A percentile compares a stretch with the other conserved stretches of the same genome.
phyloP scores from a whole-genome alignment of 2,113 vertebrate species.

The Synchiropus splendidus region DNA sequence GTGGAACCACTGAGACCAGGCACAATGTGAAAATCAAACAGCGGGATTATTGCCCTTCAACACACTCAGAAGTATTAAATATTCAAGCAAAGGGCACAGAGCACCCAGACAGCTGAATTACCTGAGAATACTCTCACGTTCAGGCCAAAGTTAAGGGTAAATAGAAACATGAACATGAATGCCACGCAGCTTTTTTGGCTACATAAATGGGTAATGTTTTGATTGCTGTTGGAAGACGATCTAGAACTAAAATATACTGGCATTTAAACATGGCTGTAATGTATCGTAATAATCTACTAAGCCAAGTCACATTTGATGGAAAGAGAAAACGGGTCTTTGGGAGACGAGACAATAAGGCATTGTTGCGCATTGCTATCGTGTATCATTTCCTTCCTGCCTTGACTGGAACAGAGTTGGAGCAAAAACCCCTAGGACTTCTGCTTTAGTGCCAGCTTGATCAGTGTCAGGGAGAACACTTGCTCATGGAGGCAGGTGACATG shows the following conservation, averaged over 20 bases:
- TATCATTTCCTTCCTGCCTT: slow-evolving; percentile 41
- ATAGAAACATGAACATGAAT: no score
- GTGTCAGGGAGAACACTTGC: slow-evolving; percentile 35
- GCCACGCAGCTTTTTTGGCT: no score
- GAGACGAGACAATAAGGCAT: slow-evolving; percentile 17
- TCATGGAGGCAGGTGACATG: slow-evolving; percentile 32
- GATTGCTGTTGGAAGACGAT: no score
- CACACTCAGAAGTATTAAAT: no score
- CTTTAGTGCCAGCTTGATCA: slow-evolving; percentile 51
- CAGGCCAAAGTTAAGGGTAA: no score
- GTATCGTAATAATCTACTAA: slow-evolving; percentile 2
- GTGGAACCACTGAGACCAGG: no score
- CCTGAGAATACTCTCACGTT: neutral
- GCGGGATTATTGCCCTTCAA: no score
- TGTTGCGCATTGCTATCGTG: slow-evolving; percentile 21
- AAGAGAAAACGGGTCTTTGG: slow-evolving; percentile 17
- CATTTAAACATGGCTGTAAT: neutral
- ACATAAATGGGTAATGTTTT: no score
- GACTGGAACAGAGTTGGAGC: slow-evolving; percentile 13
- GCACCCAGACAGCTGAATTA: neutral
- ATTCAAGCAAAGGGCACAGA: no score
- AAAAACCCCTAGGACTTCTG: slow-evolving; percentile 35
- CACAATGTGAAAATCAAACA: no score
- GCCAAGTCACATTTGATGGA: slow-evolving; percentile 24
- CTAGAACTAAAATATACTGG: no score